Base-by-base conservation (phyloP, 2,113 vertebrate species). In the Crocuta crocuta region DNA sequence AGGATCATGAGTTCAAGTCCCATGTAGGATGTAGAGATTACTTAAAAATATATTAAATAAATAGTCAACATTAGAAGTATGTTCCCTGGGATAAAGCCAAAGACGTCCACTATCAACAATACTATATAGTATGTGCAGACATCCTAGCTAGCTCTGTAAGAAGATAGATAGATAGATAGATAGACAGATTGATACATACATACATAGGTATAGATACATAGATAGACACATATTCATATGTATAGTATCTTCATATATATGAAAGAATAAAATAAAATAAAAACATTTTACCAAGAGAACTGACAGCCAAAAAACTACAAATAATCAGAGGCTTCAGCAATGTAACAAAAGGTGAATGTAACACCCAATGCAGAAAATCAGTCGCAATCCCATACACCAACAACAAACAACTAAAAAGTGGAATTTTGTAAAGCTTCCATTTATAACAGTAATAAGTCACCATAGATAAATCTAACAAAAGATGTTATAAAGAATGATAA, bases 391-490 rank as follows among this genome's bases (percentile, higher is more conserved):
- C 65, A 73, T 21, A 80, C 0, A 28, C 33, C 7, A 76, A 61
- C 26, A 84, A 63, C 31, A 80, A 91, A 89, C 16, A 61, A 5
- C 31, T 50, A 61, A 26, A 84, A 93, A 92, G 53, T 65, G 6
- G 58, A 73, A 53, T 4, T 8, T 53, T 74, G 79, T 58, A 16
- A 83, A 35, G 5, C 24, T 96, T 61, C 17, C 17, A 76, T 58
- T 91, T 94, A 39, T 71, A 96, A 1, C 15, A 90, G 53, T 28
- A 81, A 48, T 39, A 92, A 81, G 16, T 48, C 71, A 55, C 24
- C 53, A 95, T 12, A 85, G 19, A 88, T 78, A 76, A 87, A 79
- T 95, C 26, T 79, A 83, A 63, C 53, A 81, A 92, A 83, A 76
- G 13, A 45, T 35, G 10, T 66, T 19, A 95, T 53, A 12, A 93